Evolutionary conservation across 2,888 invertebrate species (phyloP).

Genomic region (Sarcophaga caerulescens): DNA sequence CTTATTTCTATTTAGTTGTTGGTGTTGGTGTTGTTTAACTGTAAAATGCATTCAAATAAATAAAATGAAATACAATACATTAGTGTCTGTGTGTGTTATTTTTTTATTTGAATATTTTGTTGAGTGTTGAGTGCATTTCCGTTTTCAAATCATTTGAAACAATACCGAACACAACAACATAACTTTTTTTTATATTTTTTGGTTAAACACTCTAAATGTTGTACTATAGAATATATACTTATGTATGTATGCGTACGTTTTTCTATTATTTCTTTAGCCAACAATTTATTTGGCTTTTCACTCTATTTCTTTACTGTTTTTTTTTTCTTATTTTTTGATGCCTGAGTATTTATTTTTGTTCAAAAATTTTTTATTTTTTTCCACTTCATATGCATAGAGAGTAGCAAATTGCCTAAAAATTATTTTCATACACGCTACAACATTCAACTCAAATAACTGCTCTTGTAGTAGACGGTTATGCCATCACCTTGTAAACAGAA

Average conservation of each 20-base stretch:
- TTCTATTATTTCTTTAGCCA: slow-evolving; percentile 14
- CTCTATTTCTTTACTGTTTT: background rate
- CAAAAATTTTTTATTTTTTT: slow-evolving; percentile 10
- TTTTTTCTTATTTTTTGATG: background rate
- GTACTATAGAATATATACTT: background rate
- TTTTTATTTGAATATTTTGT: slow-evolving; percentile 62
- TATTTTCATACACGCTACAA: background rate
- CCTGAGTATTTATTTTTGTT: slow-evolving; percentile 12
- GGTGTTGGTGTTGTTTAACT: slow-evolving; percentile 23
- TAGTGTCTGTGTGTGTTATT: background rate
- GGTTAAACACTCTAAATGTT: slow-evolving; percentile 51
- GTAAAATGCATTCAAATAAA: slow-evolving; percentile 31
- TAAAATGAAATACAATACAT: slow-evolving; percentile 32
- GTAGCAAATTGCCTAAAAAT: slow-evolving; percentile 56
- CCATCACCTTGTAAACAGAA: no score
- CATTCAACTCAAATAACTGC: no score
- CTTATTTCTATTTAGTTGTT: slow-evolving; percentile 20
- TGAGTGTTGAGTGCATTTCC: slow-evolving; percentile 62
- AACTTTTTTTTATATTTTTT: slow-evolving; percentile 29
- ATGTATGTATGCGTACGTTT: background rate
- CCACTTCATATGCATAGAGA: slow-evolving; percentile 23
- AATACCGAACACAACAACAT: slow-evolving; percentile 36
- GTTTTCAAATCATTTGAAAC: slow-evolving; percentile 63
- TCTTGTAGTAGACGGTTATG: no score
- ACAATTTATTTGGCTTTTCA: slow-evolving; percentile 47